phyloP scores from a whole-genome alignment of 2,797 vertebrate species.

The Acrossocheilus wenchowensis region DNA sequence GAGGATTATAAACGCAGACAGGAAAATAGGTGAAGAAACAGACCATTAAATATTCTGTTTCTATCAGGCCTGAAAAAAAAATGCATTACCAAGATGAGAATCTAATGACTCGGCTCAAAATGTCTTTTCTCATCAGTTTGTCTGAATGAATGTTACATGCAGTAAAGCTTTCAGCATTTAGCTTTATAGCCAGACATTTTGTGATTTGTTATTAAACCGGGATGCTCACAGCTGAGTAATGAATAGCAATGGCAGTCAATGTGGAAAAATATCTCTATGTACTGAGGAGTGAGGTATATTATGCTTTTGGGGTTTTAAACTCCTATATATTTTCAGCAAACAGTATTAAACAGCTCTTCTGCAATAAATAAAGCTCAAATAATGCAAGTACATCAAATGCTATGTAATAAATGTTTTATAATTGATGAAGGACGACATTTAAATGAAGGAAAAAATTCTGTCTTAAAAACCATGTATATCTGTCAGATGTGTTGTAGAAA shows the following conservation, averaged over 20 bases:
- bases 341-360: conserved; percentile 45
- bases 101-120: neutral
- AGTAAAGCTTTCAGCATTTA: neutral
- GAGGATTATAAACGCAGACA: neutral
- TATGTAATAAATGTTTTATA: neutral
- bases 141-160: neutral
- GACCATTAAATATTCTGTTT: neutral
- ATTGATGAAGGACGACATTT: neutral
- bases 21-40: conserved; percentile 3
- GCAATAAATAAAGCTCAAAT: neutral
- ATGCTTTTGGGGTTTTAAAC: conserved; percentile 1
- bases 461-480: neutral
- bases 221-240: neutral
- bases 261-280: neutral
- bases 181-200: neutral
- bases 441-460: neutral
- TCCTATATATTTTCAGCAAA: conserved; percentile 9
- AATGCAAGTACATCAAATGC: neutral
- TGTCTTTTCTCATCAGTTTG: neutral
- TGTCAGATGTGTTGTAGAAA: neutral
- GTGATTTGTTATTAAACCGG: neutral
- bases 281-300: neutral
- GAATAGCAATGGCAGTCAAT: neutral
- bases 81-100: neutral
- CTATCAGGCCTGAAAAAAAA: neutral